Conservation (phyloP, 2,113 vertebrate genomes). For the Morone saxatilis region DNA sequence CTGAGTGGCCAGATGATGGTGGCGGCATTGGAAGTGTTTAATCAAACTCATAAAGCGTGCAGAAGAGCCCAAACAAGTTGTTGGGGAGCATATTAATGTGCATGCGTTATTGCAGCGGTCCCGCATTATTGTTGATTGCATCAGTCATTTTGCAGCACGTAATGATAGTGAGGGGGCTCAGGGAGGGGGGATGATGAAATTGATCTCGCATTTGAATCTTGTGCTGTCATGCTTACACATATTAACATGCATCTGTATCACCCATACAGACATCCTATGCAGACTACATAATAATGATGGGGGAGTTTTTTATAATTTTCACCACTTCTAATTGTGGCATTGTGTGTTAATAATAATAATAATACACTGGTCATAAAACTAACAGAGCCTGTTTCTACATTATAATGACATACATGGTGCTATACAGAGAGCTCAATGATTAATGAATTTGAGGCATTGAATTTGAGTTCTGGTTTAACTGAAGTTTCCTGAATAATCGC, state of each 20-base stretch:
- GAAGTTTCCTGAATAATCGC: neutral
- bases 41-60: conserved; percentile 77
- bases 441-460: neutral
- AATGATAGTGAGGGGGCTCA: conserved; percentile 14
- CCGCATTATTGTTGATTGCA: conserved; percentile 56
- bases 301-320: neutral
- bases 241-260: conserved; percentile 2
- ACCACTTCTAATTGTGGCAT: neutral
- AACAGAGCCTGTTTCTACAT: neutral
- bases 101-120: conserved; percentile 25
- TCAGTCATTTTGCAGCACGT: conserved; percentile 53
- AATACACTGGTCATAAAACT: neutral
- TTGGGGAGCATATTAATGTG: conserved; percentile 73
- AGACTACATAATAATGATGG: neutral
- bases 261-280: neutral
- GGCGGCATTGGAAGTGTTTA: conserved; percentile 71
- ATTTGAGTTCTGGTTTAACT: neutral
- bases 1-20: conserved; percentile 72
- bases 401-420: neutral
- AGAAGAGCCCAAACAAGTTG: conserved; percentile 71
- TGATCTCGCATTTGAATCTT: conserved; percentile 22
- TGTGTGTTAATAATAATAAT: neutral
- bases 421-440: neutral
- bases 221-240: conserved; percentile 12
- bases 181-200: conserved; percentile 39